Conservation (phyloP, 2,797 vertebrate genomes). For the Helicolenus hilgendorfi region DNA sequence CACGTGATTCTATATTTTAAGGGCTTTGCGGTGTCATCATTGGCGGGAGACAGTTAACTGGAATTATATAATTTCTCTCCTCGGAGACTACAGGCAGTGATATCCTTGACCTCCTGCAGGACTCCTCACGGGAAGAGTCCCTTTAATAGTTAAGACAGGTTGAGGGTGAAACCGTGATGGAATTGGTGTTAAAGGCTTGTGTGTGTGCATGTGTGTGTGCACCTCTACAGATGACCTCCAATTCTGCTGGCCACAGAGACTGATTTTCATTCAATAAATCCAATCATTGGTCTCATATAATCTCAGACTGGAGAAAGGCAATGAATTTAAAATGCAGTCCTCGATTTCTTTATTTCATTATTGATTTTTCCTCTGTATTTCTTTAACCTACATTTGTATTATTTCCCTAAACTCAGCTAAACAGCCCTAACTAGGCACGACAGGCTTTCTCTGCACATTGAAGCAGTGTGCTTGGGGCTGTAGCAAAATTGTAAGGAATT, state of each 20-base stretch:
- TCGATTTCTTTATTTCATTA: slow-evolving; percentile 16
- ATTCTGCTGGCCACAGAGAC: neutral
- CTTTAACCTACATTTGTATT: neutral
- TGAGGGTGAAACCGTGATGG: slow-evolving; percentile 24
- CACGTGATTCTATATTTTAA: slow-evolving; percentile 32
- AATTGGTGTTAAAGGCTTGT: slow-evolving; percentile 34
- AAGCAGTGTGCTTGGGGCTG: neutral
- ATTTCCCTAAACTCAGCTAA: neutral
- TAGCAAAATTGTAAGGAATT: neutral
- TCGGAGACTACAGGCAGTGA: slow-evolving; percentile 53
- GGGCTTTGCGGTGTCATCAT: slow-evolving; percentile 14
- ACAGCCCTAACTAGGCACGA: neutral
- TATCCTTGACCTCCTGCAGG: slow-evolving; percentile 57
- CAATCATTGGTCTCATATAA: slow-evolving; percentile 25
- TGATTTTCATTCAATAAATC: slow-evolving; percentile 56
- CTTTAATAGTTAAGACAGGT: slow-evolving; percentile 46
- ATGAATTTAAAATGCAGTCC: slow-evolving; percentile 20
- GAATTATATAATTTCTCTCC: slow-evolving; percentile 43
- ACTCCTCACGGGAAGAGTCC: slow-evolving; percentile 6
- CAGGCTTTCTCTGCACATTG: neutral
- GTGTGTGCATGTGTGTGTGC: neutral
- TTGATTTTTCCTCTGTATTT: slow-evolving; percentile 15
- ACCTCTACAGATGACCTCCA: slow-evolving; percentile 30
- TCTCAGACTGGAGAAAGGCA: slow-evolving; percentile 24
- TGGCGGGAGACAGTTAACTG: slow-evolving; percentile 50